phyloP scores from a whole-genome alignment of 1,140 invertebrate species.

The Geopemphigus sp. region DNA sequence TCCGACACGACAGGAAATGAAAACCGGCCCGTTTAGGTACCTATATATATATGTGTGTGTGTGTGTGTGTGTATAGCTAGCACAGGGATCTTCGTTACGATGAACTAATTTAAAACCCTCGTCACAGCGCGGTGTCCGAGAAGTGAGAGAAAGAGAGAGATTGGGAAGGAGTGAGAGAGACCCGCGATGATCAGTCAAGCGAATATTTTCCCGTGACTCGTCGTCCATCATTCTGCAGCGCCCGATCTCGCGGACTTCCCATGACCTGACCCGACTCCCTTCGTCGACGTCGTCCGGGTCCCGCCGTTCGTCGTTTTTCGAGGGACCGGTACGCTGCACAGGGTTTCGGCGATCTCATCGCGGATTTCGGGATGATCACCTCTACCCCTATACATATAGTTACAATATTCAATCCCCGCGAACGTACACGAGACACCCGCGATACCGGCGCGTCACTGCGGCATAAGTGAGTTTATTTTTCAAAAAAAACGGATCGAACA shows the following conservation, averaged over 20 bases:
- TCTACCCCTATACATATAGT: too few species aligned
- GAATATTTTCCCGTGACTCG: conserved; percentile 45
- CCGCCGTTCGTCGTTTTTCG: neutral
- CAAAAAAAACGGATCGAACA: neutral
- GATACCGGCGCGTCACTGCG: too few species aligned
- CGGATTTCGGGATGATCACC: too few species aligned
- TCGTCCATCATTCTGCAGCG: conserved; percentile 30
- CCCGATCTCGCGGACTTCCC: conserved; percentile 29
- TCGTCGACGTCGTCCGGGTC: too few species aligned
- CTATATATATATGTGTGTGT: too few species aligned
- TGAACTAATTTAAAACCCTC: conserved; percentile 50
- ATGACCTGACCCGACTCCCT: neutral
- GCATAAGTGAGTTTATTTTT: neutral
- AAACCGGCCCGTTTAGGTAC: conserved; percentile 38
- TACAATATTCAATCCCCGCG: too few species aligned
- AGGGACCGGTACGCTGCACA: too few species aligned
- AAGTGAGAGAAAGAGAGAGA: neutral
- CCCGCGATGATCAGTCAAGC: conserved; percentile 46
- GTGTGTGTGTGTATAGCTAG: neutral
- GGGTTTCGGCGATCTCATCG: too few species aligned
- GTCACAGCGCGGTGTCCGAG: conserved; percentile 38
- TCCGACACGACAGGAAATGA: conserved; percentile 39
- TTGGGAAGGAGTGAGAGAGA: too few species aligned
- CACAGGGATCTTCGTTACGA: neutral
- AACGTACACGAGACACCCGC: too few species aligned